These are phyloP conservation scores for Epinephelus moara DNA, from an alignment of 2,113 vertebrate species.

Conservation along the genomic window DNA sequence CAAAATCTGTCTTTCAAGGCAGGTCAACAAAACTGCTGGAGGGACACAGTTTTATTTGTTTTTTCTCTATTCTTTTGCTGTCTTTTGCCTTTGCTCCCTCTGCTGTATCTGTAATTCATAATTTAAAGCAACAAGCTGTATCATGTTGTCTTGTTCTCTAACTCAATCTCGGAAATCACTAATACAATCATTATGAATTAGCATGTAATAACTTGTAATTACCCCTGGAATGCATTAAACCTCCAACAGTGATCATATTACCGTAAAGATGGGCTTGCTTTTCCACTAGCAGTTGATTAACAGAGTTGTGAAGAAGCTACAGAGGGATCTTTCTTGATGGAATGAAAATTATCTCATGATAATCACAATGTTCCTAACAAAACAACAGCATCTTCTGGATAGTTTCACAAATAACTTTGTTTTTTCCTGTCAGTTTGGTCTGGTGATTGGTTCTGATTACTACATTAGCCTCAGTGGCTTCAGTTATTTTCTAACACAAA, in stretches of 20 bases:
- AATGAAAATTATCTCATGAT: neutral
- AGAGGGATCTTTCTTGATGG: neutral
- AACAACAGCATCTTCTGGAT: neutral
- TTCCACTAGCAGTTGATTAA: neutral
- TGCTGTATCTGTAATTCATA: neutral
- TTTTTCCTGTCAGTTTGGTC: neutral
- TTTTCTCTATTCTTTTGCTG: neutral
- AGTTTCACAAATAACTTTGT: neutral
- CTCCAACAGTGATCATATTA: conserved; percentile 2
- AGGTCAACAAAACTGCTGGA: neutral
- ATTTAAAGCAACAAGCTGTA: neutral
- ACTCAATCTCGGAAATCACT: conserved; percentile 6
- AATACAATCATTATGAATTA: neutral
- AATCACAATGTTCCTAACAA: neutral
- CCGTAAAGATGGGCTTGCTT: neutral
- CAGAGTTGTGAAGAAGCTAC: neutral
- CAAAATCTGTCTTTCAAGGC: neutral
- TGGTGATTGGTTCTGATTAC: neutral
- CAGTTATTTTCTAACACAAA: too few relatives aligned
- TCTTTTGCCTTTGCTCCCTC: neutral
- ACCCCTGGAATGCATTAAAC: neutral
- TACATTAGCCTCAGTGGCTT: too few relatives aligned
- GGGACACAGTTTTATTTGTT: neutral
- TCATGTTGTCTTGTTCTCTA: neutral
- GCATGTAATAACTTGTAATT: conserved; percentile 3